These are phyloP conservation scores for Crotalus tigris DNA, from an alignment of 2,113 vertebrate genomes.

Conservation along the genomic window DNA sequence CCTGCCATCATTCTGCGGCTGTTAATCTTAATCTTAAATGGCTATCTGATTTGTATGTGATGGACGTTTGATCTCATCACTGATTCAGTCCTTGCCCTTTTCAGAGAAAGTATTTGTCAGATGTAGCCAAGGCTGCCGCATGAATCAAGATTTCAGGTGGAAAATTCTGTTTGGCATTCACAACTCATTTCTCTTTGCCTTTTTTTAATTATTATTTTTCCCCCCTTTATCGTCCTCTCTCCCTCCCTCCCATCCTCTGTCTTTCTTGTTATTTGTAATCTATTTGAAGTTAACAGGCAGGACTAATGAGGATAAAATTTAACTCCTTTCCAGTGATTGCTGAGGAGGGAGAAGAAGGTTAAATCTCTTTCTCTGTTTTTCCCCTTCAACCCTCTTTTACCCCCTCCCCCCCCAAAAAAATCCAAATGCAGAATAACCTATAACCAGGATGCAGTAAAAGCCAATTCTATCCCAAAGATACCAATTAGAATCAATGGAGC, in stretches of 20 bases:
- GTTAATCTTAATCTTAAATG: conserved; percentile 58
- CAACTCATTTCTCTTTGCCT: not conserved
- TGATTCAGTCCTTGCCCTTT: conserved; percentile 59
- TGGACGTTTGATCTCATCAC: conserved; percentile 45
- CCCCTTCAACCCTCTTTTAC: not conserved
- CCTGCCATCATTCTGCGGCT: conserved; percentile 35
- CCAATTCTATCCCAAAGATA: not conserved
- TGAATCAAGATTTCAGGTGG: conserved; percentile 37
- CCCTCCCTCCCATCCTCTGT: not conserved
- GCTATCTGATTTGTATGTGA: conserved; percentile 50
- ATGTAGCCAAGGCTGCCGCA: conserved; percentile 2
- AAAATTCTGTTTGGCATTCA: conserved; percentile 30
- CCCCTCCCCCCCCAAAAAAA: not conserved
- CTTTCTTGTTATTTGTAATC: not conserved
- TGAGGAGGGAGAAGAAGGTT: not conserved
- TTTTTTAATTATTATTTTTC: not conserved
- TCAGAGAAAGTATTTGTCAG: conserved; percentile 32
- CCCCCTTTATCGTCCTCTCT: not conserved
- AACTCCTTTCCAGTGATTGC: not conserved
- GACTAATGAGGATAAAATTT: not conserved
- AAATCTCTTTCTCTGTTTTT: not conserved
- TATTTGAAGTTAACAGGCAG: not conserved
- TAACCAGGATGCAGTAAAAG: not conserved
- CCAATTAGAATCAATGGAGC: not conserved
- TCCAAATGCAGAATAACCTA: not conserved